phyloP scores from a whole-genome alignment of 2,797 vertebrate genomes.

The Myoxocephalus aenaeus region DNA sequence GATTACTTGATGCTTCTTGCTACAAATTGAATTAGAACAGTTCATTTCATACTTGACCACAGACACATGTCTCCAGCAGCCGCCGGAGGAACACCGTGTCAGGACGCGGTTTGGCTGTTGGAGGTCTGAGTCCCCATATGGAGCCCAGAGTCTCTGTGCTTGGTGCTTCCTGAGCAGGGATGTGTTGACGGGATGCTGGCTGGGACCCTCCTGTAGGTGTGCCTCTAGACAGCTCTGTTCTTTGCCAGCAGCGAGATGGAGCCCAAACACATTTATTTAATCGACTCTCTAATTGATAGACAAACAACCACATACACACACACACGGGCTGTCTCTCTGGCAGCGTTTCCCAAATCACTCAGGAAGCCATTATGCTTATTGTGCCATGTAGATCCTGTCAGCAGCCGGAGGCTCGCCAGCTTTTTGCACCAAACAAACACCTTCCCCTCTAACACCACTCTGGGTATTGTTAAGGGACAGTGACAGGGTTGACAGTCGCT shows the following conservation, averaged over 20 bases:
- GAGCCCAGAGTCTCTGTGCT: constrained; percentile 24
- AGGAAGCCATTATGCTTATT: constrained; percentile 58
- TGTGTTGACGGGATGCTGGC: constrained; percentile 56
- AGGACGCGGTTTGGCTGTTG: constrained; percentile 32
- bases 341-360: constrained; percentile 54
- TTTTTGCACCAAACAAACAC: constrained; percentile 39
- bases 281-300: constrained; percentile 57
- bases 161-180: constrained; percentile 27
- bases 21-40: neutral
- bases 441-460: constrained; percentile 28
- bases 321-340: constrained; percentile 15
- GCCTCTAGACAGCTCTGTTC: constrained; percentile 45
- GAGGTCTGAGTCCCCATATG: constrained; percentile 20
- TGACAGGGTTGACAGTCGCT: constrained; percentile 24
- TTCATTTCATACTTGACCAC: neutral
- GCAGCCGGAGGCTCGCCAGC: constrained; percentile 42
- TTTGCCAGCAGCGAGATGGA: constrained; percentile 50
- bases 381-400: constrained; percentile 56
- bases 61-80: neutral
- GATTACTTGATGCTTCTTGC: neutral
- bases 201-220: constrained; percentile 42
- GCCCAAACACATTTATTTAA: constrained; percentile 57
- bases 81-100: constrained; percentile 28
- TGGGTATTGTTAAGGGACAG: no score
- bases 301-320: constrained; percentile 42